Base-by-base conservation (phyloP, 2,888 invertebrate genomes). In the Hyposoter dolosus region DNA sequence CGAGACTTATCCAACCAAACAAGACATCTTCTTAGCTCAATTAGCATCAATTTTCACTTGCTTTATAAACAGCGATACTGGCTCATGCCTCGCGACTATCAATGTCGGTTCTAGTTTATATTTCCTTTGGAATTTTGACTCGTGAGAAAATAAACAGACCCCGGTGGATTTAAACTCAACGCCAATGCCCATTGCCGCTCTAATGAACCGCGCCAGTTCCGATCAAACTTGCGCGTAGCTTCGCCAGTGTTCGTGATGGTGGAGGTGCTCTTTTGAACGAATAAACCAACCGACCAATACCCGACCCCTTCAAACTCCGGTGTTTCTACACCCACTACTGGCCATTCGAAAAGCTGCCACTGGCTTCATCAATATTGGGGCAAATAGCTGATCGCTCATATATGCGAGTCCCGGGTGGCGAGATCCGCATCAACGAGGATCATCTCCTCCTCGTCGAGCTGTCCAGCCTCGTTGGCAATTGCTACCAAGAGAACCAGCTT, bases 351-450 rank as follows among this genome's bases (percentile, higher is more conserved):
- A 28, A 15, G 1, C 12, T 28, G 28, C 60, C 60, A 60, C 60
- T 60, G 60, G 28, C 60, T 28, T 60, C 28, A 28, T 60, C 15
- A 28, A 60, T 23, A 28, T 28, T 23, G 15, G 28, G 1, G 15
- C 28, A 15, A 60, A 60, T 0, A 1, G 1, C 28, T 15, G 15
- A 60, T 23, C 68, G 43, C 45, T 50, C 23, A 47, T 71, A 50
- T 63, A 93, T 93, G 93, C 92, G 93, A 90, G 91, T 93, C 74
- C 92, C 91, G 85, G 91, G 91, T 87, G 88, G 90, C 78, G 91
- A 92, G 84, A 86, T 91, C 82, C 90, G 90, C 88, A 23, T 65
- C 65, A 88, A 83, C 88, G 84, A 85, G 86, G 92, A 91, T 89
- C 89, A 91, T 90, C 90, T 92, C 83, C 75, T 78, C 78, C 82